phyloP scores from a whole-genome alignment of 2,888 invertebrate species.

The Ornithoptera alexandrae region DNA sequence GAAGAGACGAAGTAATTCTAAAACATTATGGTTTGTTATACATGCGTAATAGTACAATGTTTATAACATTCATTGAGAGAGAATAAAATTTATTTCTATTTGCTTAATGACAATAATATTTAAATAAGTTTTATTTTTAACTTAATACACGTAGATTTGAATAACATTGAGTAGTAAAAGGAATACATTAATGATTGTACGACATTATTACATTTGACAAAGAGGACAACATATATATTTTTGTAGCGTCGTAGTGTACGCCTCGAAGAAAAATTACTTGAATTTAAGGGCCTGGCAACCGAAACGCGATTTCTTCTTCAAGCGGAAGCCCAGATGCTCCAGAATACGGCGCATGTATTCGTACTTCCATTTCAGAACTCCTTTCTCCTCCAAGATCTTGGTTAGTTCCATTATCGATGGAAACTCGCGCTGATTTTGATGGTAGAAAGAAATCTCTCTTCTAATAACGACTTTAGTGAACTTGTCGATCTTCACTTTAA shows the following conservation, averaged over 20 bases:
- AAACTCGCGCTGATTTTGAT: background rate
- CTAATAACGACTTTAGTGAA: background rate
- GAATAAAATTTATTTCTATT: no score
- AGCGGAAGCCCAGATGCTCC: background rate
- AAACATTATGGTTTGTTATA: background rate
- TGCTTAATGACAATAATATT: no score
- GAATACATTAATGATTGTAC: background rate
- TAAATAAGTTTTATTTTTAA: background rate
- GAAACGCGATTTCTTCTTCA: background rate
- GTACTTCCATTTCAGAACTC: background rate
- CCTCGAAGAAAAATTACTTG: background rate
- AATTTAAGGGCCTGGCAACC: background rate
- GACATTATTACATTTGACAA: background rate
- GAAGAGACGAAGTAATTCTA: background rate
- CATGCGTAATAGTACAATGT: no score
- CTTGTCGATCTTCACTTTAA: background rate
- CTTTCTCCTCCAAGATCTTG: slow-evolving; percentile 2
- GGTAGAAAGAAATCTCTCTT: background rate
- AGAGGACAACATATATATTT: background rate
- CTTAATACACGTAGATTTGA: background rate
- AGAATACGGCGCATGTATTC: background rate
- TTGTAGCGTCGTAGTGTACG: background rate
- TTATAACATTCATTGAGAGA: no score
- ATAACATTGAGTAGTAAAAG: background rate
- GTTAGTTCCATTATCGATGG: background rate